phyloP scores from a whole-genome alignment of 2,113 vertebrate species.

The Columbina picui region DNA sequence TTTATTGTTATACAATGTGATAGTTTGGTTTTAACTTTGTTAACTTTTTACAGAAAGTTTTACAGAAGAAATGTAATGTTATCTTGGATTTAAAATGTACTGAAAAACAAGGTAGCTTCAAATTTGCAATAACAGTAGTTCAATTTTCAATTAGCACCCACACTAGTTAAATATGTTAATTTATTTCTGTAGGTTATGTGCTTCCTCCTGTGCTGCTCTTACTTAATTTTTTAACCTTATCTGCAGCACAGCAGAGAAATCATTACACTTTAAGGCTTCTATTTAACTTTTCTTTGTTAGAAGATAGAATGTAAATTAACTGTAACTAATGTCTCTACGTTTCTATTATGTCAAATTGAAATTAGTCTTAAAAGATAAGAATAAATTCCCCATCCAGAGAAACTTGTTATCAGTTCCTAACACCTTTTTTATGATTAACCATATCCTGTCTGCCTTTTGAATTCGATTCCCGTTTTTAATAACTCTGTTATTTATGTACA shows the following conservation, averaged over 20 bases:
- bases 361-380: conserved; percentile 27
- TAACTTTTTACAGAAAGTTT: neutral
- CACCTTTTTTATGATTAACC: neutral
- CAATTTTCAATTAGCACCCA: conserved; percentile 52
- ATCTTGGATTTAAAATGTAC: neutral
- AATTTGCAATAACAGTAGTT: neutral
- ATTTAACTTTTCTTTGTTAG: conserved; percentile 25
- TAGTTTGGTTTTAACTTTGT: neutral
- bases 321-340: neutral
- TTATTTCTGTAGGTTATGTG: conserved; percentile 36
- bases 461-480: neutral
- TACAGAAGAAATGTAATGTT: neutral
- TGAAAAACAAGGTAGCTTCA: neutral
- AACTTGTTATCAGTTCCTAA: neutral
- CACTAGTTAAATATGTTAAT: conserved; percentile 24
- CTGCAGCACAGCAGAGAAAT: neutral
- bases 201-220: conserved; percentile 25
- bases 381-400: neutral
- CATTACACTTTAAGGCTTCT: neutral
- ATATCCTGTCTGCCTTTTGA: neutral
- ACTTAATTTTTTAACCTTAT: neutral
- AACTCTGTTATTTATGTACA: neutral
- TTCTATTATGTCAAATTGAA: neutral
- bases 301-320: conserved; percentile 25
- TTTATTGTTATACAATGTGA: neutral